Base-by-base conservation (phyloP, 2,113 vertebrate genomes). In the Piprites chloris region DNA sequence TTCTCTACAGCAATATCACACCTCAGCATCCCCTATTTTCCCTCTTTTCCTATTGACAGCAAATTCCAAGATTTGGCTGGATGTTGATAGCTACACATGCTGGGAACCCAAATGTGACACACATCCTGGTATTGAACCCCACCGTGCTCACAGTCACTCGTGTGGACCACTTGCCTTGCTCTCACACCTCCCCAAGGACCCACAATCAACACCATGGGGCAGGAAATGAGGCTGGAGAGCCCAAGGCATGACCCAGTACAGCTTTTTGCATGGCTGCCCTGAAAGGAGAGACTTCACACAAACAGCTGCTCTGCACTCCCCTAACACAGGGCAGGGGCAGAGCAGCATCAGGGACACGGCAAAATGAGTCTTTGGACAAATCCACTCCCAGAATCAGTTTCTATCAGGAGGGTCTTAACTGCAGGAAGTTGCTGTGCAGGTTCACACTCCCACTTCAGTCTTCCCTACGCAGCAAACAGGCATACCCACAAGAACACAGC, bases 361-460 rank as follows among this genome's bases (percentile, higher is more conserved):
- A 4, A 59, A 83, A 61, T 20, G 1, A 30, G 5, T 21, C 46
- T 49, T 35, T 6, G 19, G 50, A 42, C 33, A 52, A 93, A 59
- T 6, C 20, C 22, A 9, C 21, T 14, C 50, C 66, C 6, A 4
- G 49, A 46, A 69, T 14, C 20, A 49, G 4, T 22, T 46, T 66
- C 83, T 63, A 44, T 16, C 8, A 46, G 44, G 30, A 47, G n/a
- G 18, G 26, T 67, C 66, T 49, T 17, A 41, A 47, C 67, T 39
- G 32, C 47, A 79, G 33, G 23, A 90, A 53, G n/a, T 49, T 0
- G 0, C 30, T 62, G 16, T 14, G 37, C 79, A 77, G 32, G 73
- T 11, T 42, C 59, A 21, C 39, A 41, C 12, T 5, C 28, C 8
- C 5, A 4, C 16, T 76, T 10, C 0, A 0, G 33, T 27, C 28